phyloP scores from a whole-genome alignment of 2,113 vertebrate species.

The Neodontobutis hainanensis region DNA sequence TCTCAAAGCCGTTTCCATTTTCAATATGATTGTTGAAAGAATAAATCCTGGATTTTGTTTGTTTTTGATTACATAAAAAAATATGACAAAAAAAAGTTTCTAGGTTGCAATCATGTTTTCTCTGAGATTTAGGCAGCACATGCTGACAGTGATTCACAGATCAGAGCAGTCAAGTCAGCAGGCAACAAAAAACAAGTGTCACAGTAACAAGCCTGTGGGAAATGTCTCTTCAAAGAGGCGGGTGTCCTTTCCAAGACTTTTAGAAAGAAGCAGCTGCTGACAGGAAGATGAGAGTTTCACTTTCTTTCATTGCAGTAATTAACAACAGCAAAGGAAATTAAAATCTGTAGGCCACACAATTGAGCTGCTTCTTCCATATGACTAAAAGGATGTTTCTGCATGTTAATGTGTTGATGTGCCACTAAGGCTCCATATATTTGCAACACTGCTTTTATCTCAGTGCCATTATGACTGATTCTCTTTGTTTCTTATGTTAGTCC shows the following conservation, averaged over 20 bases:
- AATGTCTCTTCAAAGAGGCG: not conserved
- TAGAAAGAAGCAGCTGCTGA: not conserved
- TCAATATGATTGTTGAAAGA: not conserved
- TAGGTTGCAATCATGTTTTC: conserved; percentile 2
- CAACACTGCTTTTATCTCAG: not conserved
- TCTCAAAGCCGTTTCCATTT: not conserved
- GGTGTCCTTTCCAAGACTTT: not conserved
- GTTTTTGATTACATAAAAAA: not conserved
- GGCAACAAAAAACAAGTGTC: conserved; percentile 7
- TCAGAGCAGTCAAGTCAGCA: not conserved
- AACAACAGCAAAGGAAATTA: no score
- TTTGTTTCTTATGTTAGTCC: not conserved
- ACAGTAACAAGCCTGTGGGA: not conserved
- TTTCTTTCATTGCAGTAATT: not conserved
- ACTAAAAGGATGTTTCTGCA: not conserved
- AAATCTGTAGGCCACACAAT: no score
- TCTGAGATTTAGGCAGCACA: not conserved
- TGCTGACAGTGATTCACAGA: not conserved
- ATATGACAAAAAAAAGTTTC: not conserved
- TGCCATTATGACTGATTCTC: not conserved
- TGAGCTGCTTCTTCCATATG: not conserved
- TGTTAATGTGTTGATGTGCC: not conserved
- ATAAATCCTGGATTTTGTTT: not conserved
- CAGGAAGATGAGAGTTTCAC: not conserved
- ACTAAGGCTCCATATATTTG: not conserved